phyloP scores from a whole-genome alignment of 2,797 vertebrate genomes.

The Aeoliscus strigatus region DNA sequence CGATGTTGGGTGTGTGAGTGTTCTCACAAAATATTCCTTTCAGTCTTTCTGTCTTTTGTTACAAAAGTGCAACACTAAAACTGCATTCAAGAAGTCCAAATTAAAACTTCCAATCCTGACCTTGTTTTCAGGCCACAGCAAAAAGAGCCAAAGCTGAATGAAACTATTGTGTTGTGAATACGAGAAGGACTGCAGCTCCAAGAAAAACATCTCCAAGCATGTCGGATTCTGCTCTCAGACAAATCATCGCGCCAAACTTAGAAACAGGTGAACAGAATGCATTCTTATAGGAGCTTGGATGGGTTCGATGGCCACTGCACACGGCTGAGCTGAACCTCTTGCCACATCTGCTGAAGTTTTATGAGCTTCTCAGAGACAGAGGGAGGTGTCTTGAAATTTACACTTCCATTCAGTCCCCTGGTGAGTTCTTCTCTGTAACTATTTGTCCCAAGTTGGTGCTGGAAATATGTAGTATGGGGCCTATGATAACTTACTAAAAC shows the following conservation, averaged over 20 bases:
- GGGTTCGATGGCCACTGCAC: slow-evolving; percentile 1
- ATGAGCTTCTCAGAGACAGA: too few species aligned
- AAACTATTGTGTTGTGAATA: slow-evolving; percentile 42
- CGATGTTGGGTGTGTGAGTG: too few species aligned
- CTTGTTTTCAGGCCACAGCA: slow-evolving; percentile 31
- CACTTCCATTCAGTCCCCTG: too few species aligned
- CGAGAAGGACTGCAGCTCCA: slow-evolving; percentile 40
- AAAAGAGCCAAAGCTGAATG: slow-evolving; percentile 33
- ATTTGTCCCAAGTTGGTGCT: too few species aligned
- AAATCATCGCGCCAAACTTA: slow-evolving; percentile 21
- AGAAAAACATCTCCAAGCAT: slow-evolving; percentile 41
- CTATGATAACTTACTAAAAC: too few species aligned
- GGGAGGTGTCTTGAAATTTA: too few species aligned
- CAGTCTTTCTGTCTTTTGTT: slow-evolving; percentile 35
- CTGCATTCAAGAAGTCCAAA: too few species aligned
- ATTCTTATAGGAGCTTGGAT: slow-evolving; percentile 13
- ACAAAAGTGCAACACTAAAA: slow-evolving; percentile 26
- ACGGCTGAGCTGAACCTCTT: too few species aligned
- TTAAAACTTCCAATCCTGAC: slow-evolving; percentile 23
- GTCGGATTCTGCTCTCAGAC: slow-evolving; percentile 43
- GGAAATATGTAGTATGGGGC: too few species aligned
- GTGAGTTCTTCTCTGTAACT: too few species aligned
- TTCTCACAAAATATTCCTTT: too few species aligned
- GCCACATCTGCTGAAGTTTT: too few species aligned
- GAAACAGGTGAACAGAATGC: slow-evolving; percentile 16